phyloP scores from a whole-genome alignment of 1,140 invertebrate species.

The Caenorhabditis brenneri region DNA sequence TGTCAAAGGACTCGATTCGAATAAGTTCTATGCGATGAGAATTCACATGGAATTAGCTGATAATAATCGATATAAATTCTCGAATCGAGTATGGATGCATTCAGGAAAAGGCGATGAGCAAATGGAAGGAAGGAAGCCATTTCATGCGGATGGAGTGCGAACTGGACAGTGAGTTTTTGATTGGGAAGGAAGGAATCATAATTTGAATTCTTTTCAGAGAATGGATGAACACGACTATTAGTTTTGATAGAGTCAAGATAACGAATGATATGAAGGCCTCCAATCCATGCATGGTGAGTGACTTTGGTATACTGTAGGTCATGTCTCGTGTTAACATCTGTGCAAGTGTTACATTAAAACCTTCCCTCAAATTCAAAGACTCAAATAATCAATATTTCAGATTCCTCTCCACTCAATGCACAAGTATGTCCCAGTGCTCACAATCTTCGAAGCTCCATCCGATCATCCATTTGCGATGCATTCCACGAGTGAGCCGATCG shows the following conservation, averaged over 20 bases:
- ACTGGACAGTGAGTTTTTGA: neutral
- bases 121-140: neutral
- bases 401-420: neutral
- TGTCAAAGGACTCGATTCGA: neutral
- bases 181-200: neutral
- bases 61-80: neutral
- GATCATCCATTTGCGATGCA: neutral
- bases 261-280: neutral
- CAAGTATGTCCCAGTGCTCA: slow-evolving; percentile 15
- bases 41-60: neutral
- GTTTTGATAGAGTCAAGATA: neutral
- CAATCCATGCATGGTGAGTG: neutral
- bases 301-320: neutral
- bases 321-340: too few relatives aligned
- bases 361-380: neutral
- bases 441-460: neutral
- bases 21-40: neutral
- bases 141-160: neutral
- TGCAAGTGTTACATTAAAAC: too few relatives aligned
- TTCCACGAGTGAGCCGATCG: neutral
- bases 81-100: neutral
- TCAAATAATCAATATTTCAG: neutral
- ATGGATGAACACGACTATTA: neutral
- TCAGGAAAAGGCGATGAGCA: neutral
- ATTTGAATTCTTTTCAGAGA: neutral